A percentile compares a stretch with the other conserved stretches of the same genome.
These are phyloP conservation scores for Allophyes oxyacanthae DNA, from an alignment of 2,888 invertebrate species.

Conservation along the genomic window DNA sequence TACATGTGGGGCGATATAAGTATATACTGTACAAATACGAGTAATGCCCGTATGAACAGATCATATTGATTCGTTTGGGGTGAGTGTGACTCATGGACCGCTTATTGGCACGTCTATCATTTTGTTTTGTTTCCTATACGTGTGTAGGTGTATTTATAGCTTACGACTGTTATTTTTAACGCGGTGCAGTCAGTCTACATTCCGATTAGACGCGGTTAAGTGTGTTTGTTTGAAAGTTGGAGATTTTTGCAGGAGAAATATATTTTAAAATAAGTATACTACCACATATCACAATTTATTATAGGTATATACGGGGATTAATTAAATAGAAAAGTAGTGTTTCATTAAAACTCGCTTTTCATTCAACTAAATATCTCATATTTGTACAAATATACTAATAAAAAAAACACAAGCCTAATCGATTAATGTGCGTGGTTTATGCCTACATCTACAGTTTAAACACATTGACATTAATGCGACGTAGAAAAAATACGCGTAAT, in stretches of 20 bases:
- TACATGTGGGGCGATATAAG: constrained; percentile 4
- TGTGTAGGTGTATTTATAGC: constrained; percentile 44
- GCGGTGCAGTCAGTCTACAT: constrained; percentile 43
- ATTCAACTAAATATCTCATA: background rate
- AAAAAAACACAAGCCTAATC: background rate
- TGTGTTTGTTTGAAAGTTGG: constrained; percentile 14
- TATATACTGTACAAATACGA: constrained; percentile 13
- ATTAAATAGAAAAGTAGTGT: no score
- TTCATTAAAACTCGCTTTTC: background rate
- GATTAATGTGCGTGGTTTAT: constrained; percentile 6
- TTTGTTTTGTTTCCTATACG: constrained; percentile 48
- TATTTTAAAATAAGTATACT: no score
- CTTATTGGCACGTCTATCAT: constrained; percentile 65
- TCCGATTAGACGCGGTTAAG: constrained; percentile 30
- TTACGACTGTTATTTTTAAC: constrained; percentile 51
- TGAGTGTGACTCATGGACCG: constrained; percentile 61
- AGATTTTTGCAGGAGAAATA: constrained; percentile 1
- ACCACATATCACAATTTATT: no score
- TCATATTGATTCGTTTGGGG: constrained; percentile 46
- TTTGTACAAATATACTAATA: background rate
- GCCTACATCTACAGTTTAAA: constrained; percentile 5
- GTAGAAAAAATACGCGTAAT: constrained; percentile 10
- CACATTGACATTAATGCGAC: constrained; percentile 3
- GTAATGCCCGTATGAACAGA: constrained; percentile 20
- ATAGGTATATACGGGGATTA: no score